Evolutionary conservation across 2,113 vertebrate species (phyloP).

Genomic region (Amphilophus citrinellus): DNA sequence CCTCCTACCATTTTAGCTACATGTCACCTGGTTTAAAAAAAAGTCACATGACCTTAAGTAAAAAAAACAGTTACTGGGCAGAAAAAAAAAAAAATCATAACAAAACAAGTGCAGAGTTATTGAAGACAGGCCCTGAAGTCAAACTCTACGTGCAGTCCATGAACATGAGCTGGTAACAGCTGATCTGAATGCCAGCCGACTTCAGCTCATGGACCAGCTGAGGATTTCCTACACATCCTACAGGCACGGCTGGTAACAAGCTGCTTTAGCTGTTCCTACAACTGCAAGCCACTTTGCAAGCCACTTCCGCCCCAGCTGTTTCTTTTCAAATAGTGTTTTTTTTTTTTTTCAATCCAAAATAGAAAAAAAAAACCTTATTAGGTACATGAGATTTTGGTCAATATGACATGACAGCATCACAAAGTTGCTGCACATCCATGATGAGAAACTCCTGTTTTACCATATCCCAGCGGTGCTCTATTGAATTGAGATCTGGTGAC

Average conservation of each 20-base stretch:
- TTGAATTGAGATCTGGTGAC: no score
- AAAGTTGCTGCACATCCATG: no score
- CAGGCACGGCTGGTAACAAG: neutral
- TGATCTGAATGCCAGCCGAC: neutral
- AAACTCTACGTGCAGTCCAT: neutral
- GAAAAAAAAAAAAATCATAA: neutral
- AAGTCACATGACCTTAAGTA: neutral
- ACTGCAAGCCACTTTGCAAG: slow-evolving; percentile 10
- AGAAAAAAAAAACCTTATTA: no score
- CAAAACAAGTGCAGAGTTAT: neutral
- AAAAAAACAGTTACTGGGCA: neutral
- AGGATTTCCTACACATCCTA: neutral
- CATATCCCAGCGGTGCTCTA: no score
- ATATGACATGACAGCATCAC: neutral
- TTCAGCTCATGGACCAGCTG: neutral
- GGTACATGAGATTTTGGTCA: neutral
- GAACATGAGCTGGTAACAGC: neutral
- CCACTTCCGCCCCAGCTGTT: neutral
- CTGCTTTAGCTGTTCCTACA: neutral
- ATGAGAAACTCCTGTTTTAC: no score
- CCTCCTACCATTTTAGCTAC: neutral
- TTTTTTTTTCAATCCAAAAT: neutral
- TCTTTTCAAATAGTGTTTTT: neutral
- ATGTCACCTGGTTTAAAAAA: neutral
- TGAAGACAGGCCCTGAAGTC: neutral